Evolutionary conservation across 2,113 vertebrate genomes (phyloP), one percentile per base, ranked within the genome.

Genomic region (Leuciscus idus): DNA sequence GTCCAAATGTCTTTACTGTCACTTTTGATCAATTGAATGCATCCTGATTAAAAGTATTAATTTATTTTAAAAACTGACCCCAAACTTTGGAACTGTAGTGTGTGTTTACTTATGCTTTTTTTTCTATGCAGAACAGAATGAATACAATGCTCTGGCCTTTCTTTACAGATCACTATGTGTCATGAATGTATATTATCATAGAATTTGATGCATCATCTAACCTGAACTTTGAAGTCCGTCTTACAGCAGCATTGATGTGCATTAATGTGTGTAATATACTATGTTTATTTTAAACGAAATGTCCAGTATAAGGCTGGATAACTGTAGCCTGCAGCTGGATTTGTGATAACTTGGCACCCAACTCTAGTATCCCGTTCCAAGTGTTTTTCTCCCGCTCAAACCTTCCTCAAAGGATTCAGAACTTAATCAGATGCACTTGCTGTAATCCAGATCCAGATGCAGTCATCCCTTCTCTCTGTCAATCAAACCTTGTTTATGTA

Each of bases 201-300:
- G 50, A 76, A 26, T 83, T 23, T 77, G 8, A 7, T 33, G 28
- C 10, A 74, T n/a, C 26, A 64, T 55, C 30, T 46, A 73, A 50
- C 68, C n/a, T 84, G 36, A 61, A 8, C 30, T 52, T 66, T 66
- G 19, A 33, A 62, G 9, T 48, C 33, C 10, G 2, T 52, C 23
- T 75, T 50, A 75, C 11, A 33, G 57, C 33, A 6, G 52, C 39
- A 30, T 12, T 74, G 59, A 26, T 28, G 33, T 39, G 79, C 79
- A 85, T 70, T 26, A 62, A 70, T 81, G 74, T 82, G 15, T 26
- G 57, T 39, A 64, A 55, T 11, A 85, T n/a, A 46, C 76, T 57
- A 83, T 19, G 57, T 81, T 81, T 77, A 62, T 57, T 83, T 68
- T 83, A 74, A 85, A 85, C 68, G 21, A 48, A 30, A 48, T 85